Conservation (phyloP, 2,113 vertebrate genomes). For the Diphyllodes magnificus region DNA sequence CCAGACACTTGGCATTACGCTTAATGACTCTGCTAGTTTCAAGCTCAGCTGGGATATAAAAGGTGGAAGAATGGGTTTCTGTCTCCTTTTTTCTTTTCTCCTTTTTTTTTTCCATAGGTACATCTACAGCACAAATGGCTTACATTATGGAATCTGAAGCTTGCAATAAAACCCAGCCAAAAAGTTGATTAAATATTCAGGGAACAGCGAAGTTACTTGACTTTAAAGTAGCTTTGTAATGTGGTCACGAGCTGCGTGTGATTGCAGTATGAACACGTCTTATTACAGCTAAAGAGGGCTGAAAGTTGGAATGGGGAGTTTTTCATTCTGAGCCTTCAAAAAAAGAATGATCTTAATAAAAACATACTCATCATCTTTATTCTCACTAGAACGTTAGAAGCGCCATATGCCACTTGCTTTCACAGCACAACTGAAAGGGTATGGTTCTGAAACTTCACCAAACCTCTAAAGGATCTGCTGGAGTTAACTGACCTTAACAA, state of each 20-base stretch:
- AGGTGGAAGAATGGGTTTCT: background rate
- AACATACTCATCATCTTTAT: background rate
- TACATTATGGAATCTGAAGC: background rate
- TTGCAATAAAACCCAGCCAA: slow-evolving; percentile 8
- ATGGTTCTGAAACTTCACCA: background rate
- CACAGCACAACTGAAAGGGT: background rate
- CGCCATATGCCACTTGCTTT: background rate
- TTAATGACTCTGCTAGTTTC: background rate
- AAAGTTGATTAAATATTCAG: slow-evolving; percentile 33
- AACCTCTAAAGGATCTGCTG: background rate
- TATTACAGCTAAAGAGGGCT: background rate
- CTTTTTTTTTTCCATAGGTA: background rate
- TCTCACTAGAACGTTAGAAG: background rate
- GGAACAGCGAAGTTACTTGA: background rate
- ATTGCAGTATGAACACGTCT: background rate
- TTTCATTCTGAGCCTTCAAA: background rate
- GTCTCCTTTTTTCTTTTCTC: background rate
- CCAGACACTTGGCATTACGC: background rate
- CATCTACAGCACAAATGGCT: background rate
- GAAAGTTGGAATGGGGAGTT: background rate
- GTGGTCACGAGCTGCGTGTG: background rate
- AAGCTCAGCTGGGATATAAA: background rate
- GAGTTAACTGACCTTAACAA: background rate
- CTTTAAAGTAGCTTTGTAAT: background rate
- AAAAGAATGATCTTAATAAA: background rate